A percentile compares a stretch with the other conserved stretches of the same genome.
These are phyloP conservation scores for Halesus radiatus DNA, from an alignment of 1,140 invertebrate species.

Conservation along the genomic window DNA sequence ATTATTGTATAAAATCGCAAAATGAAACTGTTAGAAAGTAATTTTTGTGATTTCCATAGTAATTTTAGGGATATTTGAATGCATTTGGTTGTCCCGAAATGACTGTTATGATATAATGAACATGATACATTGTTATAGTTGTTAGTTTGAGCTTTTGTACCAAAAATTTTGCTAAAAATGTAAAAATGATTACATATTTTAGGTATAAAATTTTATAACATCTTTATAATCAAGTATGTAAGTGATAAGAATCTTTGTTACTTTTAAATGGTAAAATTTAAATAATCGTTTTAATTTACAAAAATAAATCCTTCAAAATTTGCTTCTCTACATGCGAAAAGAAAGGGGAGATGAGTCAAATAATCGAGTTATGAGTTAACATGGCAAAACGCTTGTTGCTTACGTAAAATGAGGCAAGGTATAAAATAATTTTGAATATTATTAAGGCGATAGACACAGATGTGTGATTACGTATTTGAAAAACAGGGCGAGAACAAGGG, in stretches of 20 bases:
- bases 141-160: slow-evolving; percentile 57
- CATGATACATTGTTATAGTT: slow-evolving; percentile 49
- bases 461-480: no score
- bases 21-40: neutral
- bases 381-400: no score
- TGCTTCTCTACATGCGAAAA: no score
- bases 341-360: no score
- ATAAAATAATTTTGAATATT: no score
- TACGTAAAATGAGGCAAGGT: no score
- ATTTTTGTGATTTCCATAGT: slow-evolving; percentile 11
- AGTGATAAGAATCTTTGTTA: neutral
- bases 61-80: slow-evolving; percentile 28
- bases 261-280: no score
- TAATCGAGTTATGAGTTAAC: no score
- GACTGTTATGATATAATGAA: slow-evolving; percentile 51
- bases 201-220: slow-evolving; percentile 32
- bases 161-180: slow-evolving; percentile 55
- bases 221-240: slow-evolving; percentile 10
- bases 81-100: slow-evolving; percentile 52
- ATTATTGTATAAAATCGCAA: neutral
- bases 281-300: no score
- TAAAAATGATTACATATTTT: slow-evolving; percentile 22
- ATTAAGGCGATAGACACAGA: no score
- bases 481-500: no score
- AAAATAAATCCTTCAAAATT: no score